These are phyloP conservation scores for Exephanes ischioxanthus DNA, from an alignment of 2,888 invertebrate genomes.

Conservation along the genomic window DNA sequence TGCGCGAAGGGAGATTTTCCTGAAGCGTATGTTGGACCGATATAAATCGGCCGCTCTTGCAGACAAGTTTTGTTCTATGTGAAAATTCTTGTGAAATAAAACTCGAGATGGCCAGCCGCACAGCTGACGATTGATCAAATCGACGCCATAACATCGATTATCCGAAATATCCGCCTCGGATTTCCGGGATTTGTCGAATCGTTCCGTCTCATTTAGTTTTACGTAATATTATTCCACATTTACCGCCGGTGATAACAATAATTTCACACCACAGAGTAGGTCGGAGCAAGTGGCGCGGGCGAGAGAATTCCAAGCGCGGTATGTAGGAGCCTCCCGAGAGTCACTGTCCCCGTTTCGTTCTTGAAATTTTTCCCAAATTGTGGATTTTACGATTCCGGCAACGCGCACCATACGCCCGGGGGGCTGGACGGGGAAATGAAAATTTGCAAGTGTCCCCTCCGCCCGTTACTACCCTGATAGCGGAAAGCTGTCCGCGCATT, in stretches of 20 bases:
- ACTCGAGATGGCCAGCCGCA: neutral
- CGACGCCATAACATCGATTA: neutral
- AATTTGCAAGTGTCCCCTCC: conserved; percentile 29
- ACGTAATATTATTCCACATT: conserved; percentile 23
- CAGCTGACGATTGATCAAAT: conserved; percentile 1
- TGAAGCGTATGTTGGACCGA: no score
- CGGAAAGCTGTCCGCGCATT: conserved; percentile 48
- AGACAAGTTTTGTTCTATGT: no score
- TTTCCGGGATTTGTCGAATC: neutral
- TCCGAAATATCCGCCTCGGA: neutral
- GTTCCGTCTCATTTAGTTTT: conserved; percentile 9
- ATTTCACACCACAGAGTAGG: conserved; percentile 12
- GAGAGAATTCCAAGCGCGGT: conserved; percentile 33
- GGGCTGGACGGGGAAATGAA: conserved; percentile 17
- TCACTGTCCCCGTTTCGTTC: conserved; percentile 27
- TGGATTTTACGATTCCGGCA: conserved; percentile 39
- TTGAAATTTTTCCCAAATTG: conserved; percentile 36
- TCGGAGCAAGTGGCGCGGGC: neutral
- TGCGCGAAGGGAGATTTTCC: no score
- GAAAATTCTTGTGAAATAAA: no score
- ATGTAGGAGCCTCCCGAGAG: conserved; percentile 37
- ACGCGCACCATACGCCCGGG: conserved; percentile 8
- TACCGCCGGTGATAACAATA: neutral
- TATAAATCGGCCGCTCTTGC: no score
- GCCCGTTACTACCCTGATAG: conserved; percentile 21